Evolutionary conservation across 2,113 vertebrate genomes (phyloP).

Genomic region (Pelobates fuscus): DNA sequence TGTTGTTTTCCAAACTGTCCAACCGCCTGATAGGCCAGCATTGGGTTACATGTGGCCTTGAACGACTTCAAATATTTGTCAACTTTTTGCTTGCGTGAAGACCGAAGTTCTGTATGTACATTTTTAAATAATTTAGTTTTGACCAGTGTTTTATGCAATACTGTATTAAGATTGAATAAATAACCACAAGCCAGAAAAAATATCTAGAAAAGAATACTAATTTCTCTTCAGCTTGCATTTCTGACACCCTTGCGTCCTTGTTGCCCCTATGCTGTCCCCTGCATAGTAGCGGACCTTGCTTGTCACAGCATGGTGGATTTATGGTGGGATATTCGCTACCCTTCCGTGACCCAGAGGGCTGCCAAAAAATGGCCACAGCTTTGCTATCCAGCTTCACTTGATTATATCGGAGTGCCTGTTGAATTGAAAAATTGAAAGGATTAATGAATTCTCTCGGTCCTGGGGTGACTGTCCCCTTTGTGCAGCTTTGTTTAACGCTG

Average conservation of each 20-base stretch:
- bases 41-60: too few relatives aligned
- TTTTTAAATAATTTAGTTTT: too few relatives aligned
- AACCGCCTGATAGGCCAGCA: too few relatives aligned
- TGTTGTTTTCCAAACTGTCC: too few relatives aligned
- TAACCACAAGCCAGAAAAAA: too few relatives aligned
- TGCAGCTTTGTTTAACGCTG: conserved; percentile 65
- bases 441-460: conserved; percentile 61
- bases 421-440: conserved; percentile 56
- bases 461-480: conserved; percentile 53
- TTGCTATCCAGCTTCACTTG: conserved; percentile 57
- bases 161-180: too few relatives aligned
- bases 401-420: conserved; percentile 56
- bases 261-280: conserved; percentile 27
- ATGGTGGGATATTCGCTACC: conserved; percentile 46
- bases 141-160: too few relatives aligned
- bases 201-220: too few relatives aligned
- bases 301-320: conserved; percentile 45
- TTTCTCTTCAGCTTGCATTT: neutral
- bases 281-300: conserved; percentile 23
- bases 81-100: too few relatives aligned
- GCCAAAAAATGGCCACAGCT: conserved; percentile 51
- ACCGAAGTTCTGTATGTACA: too few relatives aligned
- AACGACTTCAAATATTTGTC: too few relatives aligned
- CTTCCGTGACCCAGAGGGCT: conserved; percentile 51
- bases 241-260: conserved; percentile 4